Evolutionary conservation across 2,888 invertebrate genomes (phyloP), one percentile per base, ranked within the genome.

Genomic region (Dione vanillae): DNA sequence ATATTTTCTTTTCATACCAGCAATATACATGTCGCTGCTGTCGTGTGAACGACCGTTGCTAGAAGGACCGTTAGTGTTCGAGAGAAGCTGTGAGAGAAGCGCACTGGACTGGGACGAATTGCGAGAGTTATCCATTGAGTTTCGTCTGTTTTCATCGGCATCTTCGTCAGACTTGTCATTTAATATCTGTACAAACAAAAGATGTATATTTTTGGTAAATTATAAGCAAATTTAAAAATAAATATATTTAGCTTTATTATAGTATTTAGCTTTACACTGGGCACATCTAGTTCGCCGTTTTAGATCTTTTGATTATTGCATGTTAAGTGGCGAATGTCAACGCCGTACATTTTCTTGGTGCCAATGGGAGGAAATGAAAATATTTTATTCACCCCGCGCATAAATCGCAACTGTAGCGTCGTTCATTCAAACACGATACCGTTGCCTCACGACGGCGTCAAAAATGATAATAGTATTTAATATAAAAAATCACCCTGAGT

Each of bases 161-260:
- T 97, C 97, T 78, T 97, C 96, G 79, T 97, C 97, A 72, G 95
- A 96, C 88, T 96, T 97, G 76, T 97, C 96, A 83, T 97, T 97
- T 75, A 97, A 92, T 86, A 97, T 94, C 96, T 97, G 84, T 86
- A 37, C 16, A 87, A 75, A 52, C 68, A 72, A 58, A 70, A 54
- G 56, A 37, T 27, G 5, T 27, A 27, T 27, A n/a, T n/a, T 45
- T 45, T n/a, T 61, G n/a, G n/a, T n/a, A 7, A 27, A 43, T 58
- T 12, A 16, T 40, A 14, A 56, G 7, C 27, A 14, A 52, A 20
- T 58, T 35, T 8, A 56, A 27, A 35, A 56, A 14, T 16, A n/a
- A n/a, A n/a, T n/a, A n/a, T n/a, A n/a, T n/a, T n/a, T n/a, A n/a
- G n/a, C n/a, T n/a, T n/a, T n/a, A n/a, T n/a, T n/a, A n/a, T n/a